Evolutionary conservation across 2,888 invertebrate genomes (phyloP).

Genomic region (Ormyrus nitidulus): DNA sequence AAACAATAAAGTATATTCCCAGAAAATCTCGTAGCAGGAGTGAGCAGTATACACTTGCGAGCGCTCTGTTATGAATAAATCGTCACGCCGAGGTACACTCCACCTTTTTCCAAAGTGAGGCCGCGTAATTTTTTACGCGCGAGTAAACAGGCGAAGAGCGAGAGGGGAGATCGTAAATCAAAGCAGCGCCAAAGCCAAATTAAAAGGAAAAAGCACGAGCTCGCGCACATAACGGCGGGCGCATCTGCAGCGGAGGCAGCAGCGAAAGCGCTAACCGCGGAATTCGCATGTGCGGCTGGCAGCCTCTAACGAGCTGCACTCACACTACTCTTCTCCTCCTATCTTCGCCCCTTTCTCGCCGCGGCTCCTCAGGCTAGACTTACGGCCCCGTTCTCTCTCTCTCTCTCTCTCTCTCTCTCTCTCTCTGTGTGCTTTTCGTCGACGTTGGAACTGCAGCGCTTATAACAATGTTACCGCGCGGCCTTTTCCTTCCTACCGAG

Average conservation of each 20-base stretch:
- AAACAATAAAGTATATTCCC: too few species aligned
- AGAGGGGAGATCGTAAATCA: slow-evolving; percentile 38
- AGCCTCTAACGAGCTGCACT: slow-evolving; percentile 44
- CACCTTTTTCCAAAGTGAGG: background rate
- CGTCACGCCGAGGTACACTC: too few species aligned
- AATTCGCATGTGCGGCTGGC: slow-evolving; percentile 44
- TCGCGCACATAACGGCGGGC: slow-evolving; percentile 26
- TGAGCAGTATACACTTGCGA: too few species aligned
- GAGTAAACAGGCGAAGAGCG: background rate
- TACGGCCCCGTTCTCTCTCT: too few species aligned
- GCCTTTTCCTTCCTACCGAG: background rate
- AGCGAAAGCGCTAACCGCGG: slow-evolving; percentile 28
- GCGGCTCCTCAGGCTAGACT: background rate
- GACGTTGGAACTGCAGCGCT: too few species aligned
- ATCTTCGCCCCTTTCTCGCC: background rate
- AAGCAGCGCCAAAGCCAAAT: slow-evolving; percentile 12
- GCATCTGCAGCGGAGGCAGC: background rate
- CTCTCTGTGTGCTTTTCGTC: too few species aligned
- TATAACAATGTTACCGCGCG: too few species aligned
- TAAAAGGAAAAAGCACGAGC: slow-evolving; percentile 16
- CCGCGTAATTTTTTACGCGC: background rate
- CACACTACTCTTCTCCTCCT: background rate
- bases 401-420: too few species aligned
- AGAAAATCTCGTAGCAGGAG: too few species aligned
- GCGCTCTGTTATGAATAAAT: slow-evolving; percentile 1